Conservation (phyloP, 1,140 invertebrate species). For the Brachionus manjavacas region DNA sequence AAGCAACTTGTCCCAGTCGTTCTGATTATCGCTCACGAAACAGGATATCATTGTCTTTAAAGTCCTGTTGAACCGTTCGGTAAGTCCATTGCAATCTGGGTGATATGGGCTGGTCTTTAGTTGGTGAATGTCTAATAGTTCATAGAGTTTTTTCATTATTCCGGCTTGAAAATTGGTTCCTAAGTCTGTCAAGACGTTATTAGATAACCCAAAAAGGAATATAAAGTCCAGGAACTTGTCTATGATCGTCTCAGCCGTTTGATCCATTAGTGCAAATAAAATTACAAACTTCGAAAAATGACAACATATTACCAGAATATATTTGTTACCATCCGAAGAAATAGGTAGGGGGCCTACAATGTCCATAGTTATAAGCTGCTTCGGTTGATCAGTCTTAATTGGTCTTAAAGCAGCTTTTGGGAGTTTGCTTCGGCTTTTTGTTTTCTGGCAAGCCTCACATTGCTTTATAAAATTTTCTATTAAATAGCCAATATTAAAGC, state of each 20-base stretch:
- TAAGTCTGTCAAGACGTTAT: conserved; percentile 51
- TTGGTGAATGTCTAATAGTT: conserved; percentile 42
- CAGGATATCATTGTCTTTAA: neutral
- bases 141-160: conserved; percentile 46
- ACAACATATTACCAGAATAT: conserved; percentile 52
- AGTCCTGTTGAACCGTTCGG: conserved; percentile 12
- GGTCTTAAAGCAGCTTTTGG: neutral
- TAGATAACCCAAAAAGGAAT: conserved; percentile 51
- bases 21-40: neutral
- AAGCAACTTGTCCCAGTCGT: neutral
- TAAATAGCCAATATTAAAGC: too few relatives aligned
- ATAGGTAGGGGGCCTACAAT: conserved; percentile 44
- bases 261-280: conserved; percentile 51
- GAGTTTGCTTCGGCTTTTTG: neutral
- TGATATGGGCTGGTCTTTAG: conserved; percentile 19
- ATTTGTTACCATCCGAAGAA: conserved; percentile 47
- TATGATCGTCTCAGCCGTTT: conserved; percentile 52
- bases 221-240: conserved; percentile 49
- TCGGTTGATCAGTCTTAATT: neutral
- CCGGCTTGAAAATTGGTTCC: conserved; percentile 46
- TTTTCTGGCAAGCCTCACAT: conserved; percentile 39
- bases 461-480: neutral
- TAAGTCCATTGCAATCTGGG: conserved; percentile 1
- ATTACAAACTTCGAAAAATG: conserved; percentile 56
- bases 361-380: conserved; percentile 43